A percentile compares a stretch with the other conserved stretches of the same genome.
Conservation (phyloP, 2,888 invertebrate species). For the Xanthia togata region DNA sequence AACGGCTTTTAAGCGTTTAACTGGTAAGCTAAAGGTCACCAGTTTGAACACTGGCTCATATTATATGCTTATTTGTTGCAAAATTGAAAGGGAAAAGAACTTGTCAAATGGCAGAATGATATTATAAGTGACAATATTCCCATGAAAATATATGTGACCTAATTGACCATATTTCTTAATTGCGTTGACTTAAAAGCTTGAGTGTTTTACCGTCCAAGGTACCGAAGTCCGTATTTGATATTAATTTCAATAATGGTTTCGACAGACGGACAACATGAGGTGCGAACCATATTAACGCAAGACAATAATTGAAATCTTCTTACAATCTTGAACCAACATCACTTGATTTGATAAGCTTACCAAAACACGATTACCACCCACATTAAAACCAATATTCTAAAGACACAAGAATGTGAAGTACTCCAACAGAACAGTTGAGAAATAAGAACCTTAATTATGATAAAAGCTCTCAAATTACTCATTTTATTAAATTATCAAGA, state of each 20-base stretch:
- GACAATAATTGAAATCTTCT: neutral
- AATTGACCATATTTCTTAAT: no score
- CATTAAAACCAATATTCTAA: constrained; percentile 4
- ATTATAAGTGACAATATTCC: neutral
- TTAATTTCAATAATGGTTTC: no score
- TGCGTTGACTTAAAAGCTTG: no score
- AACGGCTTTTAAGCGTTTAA: neutral
- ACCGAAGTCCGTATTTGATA: no score
- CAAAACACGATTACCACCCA: constrained; percentile 8
- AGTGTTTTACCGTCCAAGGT: no score
- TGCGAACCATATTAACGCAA: no score
- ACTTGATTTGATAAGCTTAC: neutral
- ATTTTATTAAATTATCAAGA: constrained; percentile 75
- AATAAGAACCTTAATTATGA: constrained; percentile 67
- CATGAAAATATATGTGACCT: neutral
- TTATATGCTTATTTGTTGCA: neutral
- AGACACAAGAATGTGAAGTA: constrained; percentile 35
- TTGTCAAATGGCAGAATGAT: neutral
- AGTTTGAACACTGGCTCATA: neutral
- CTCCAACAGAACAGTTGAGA: constrained; percentile 48
- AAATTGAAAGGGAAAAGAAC: neutral
- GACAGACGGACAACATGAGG: no score
- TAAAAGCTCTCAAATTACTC: constrained; percentile 72
- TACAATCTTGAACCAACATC: neutral
- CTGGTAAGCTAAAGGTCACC: no score